Evolutionary conservation across 2,113 vertebrate species (phyloP).

Genomic region (Mustela lutreola): DNA sequence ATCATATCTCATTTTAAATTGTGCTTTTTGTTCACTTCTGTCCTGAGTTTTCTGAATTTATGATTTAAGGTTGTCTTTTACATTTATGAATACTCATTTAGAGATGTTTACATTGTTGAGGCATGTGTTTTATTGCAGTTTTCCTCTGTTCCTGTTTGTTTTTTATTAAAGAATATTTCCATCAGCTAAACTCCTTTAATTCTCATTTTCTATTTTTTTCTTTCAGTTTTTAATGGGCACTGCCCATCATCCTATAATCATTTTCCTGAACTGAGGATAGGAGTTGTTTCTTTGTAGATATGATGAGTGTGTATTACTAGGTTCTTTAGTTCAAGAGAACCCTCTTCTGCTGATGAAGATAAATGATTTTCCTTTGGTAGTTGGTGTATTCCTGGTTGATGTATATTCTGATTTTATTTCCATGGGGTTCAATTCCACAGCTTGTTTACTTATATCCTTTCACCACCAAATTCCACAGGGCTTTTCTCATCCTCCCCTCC

Average conservation of each 20-base stretch:
- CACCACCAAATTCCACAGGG: neutral
- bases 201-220: neutral
- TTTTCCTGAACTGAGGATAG: neutral
- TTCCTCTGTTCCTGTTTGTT: neutral
- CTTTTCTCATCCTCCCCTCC: neutral
- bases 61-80: neutral
- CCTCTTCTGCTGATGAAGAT: neutral
- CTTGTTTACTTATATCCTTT: neutral
- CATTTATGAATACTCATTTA: neutral
- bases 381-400: neutral
- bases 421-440: neutral
- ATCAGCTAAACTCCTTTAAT: neutral
- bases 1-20: neutral
- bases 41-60: neutral
- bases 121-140: neutral
- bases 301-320: neutral
- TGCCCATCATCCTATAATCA: neutral
- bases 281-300: neutral
- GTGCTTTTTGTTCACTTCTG: neutral
- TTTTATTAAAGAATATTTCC: conserved; percentile 14
- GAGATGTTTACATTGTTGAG: neutral
- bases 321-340: neutral
- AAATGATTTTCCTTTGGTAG: neutral
- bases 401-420: neutral
- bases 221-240: neutral